phyloP scores from a whole-genome alignment of 1,140 invertebrate species.

The Orius insidiosus region DNA sequence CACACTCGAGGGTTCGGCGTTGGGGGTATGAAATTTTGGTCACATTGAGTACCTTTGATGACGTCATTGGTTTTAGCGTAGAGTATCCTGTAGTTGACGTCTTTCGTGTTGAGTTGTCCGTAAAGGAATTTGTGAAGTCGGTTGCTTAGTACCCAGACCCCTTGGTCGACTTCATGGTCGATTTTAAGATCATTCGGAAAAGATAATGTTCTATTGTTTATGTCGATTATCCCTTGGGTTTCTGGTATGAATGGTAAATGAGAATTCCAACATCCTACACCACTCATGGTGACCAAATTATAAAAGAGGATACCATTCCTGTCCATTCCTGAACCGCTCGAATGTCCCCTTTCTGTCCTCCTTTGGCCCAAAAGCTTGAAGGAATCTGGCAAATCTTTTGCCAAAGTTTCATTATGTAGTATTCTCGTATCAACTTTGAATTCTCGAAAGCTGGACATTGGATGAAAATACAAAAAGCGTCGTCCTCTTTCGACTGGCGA shows the following conservation, averaged over 20 bases:
- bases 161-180: constrained; percentile 44
- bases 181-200: constrained; percentile 66
- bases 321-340: constrained; percentile 51
- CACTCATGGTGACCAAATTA: constrained; percentile 53
- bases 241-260: constrained; percentile 24
- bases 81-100: constrained; percentile 54
- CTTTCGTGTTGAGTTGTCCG: constrained; percentile 37
- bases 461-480: constrained; percentile 52
- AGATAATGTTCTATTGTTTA: constrained; percentile 37
- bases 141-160: constrained; percentile 58
- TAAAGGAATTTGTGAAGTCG: constrained; percentile 55
- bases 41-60: constrained; percentile 46
- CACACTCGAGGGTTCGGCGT: not conserved
- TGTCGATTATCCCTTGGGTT: constrained; percentile 40
- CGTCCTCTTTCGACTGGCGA: constrained; percentile 37
- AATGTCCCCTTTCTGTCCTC: constrained; percentile 41
- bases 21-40: constrained; percentile 27
- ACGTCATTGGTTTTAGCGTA: constrained; percentile 39
- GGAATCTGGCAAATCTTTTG: constrained; percentile 25
- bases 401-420: constrained; percentile 35
- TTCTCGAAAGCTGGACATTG: constrained; percentile 58
- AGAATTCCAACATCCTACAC: constrained; percentile 62
- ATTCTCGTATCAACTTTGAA: constrained; percentile 49
- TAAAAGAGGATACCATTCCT: constrained; percentile 55
- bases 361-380: constrained; percentile 39